Conservation (phyloP, 1,140 invertebrate species). For the Bacillus rossius region DNA sequence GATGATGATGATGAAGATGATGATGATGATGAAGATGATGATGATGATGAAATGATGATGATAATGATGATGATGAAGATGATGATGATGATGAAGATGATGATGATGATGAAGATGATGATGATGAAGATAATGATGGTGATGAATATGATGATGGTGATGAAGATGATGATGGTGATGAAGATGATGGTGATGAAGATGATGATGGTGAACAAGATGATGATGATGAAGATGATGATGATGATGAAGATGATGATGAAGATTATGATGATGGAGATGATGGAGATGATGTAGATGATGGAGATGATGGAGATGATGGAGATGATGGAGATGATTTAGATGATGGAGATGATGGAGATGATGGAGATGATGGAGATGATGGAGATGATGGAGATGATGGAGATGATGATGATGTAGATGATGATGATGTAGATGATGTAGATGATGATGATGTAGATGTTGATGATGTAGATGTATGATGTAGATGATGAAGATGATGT, state of each 20-base stretch:
- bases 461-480: background rate
- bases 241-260: conserved; percentile 3
- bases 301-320: background rate
- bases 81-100: background rate
- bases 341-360: conserved; percentile 1
- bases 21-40: background rate
- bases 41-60: conserved; percentile 1
- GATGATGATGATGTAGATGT: too few relatives aligned
- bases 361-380: conserved; percentile 3
- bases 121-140: conserved; percentile 1
- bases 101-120: background rate
- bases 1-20: background rate
- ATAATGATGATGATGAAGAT: background rate
- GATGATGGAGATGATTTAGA: background rate
- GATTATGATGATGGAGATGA: background rate
- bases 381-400: background rate
- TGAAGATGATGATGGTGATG: conserved; percentile 3
- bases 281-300: conserved; percentile 1
- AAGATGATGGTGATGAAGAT: background rate
- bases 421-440: background rate
- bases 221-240: conserved; percentile 2
- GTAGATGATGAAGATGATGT: background rate
- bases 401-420: conserved; percentile 1
- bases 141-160: conserved; percentile 1
- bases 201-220: background rate